Evolutionary conservation across 2,113 vertebrate species (phyloP), one percentile per base, ranked within the genome.

Genomic region (Crocuta crocuta): DNA sequence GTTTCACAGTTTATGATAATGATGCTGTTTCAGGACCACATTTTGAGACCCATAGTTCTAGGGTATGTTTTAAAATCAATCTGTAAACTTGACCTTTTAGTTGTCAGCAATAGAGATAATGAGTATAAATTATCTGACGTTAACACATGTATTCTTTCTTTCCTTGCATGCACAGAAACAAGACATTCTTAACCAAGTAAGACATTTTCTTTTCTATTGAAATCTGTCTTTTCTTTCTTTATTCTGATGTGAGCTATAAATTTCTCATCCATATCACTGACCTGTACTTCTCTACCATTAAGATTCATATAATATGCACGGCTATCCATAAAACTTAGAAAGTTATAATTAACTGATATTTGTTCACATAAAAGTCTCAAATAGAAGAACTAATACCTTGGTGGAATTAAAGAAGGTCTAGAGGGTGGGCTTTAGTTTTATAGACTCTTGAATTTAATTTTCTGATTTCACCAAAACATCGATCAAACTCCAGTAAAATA

Each of bases 101-200:
- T 50, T 85, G 85, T 76, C 94, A 92, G 28, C 95, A 0, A 53
- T 92, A 76, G 0, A 89, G 96, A 48, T 88, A 95, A 97, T 97
- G 58, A 96, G 10, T 61, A 87, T 82, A 98, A 73, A 70, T 92
- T 98, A 55, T 68, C 87, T 95, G 97, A 68, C 91, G 96, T 97
- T 99, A 99, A 99, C 66, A 0, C 93, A 70, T 93, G 65, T 98
- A 48, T 98, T 96, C 90, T 98, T 97, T 98, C 96, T 99, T 99
- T 99, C 82, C 96, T 98, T 99, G 97, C 98, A 98, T 99, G 99
- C 98, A 65, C 98, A 99, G 99, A 99, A 99, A 98, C 99, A 99
- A 98, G 99, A 99, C 97, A 99, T 99, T 98, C 99, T 99, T 99
- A 99, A 99, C 96, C 99, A 99, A 99, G 99, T 99, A 99, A 99